Evolutionary conservation across 1,140 invertebrate genomes (phyloP).

Genomic region (honey bee (Apis mellifera)): DNA sequence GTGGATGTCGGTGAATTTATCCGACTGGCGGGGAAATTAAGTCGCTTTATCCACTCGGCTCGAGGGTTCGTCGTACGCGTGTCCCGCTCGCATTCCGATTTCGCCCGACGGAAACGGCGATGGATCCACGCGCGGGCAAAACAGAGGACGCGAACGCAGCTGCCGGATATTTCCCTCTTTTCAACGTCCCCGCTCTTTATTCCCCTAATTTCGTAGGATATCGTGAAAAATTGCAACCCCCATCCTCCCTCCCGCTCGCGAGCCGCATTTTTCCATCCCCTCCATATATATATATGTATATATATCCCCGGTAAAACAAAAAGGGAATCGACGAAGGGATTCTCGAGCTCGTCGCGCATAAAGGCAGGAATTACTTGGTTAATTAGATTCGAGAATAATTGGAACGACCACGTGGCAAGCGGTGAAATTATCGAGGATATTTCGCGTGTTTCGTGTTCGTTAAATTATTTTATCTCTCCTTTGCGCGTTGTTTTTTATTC

Average conservation of each 20-base stretch:
- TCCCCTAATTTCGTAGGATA: not conserved
- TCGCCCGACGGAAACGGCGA: not conserved
- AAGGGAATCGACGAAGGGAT: too few species aligned
- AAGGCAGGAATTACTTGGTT: not conserved
- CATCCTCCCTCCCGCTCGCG: not conserved
- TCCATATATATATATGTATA: too few species aligned
- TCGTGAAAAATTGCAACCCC: not conserved
- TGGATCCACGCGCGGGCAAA: not conserved
- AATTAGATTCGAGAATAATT: not conserved
- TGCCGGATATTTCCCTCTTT: slow-evolving; percentile 1
- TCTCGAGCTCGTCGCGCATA: too few species aligned
- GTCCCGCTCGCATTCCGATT: not conserved
- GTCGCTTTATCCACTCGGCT: not conserved
- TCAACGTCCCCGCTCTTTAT: not conserved
- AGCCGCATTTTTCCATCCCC: not conserved
- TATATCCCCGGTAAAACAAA: too few species aligned
- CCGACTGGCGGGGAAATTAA: not conserved
- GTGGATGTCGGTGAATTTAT: not conserved
- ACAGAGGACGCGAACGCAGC: slow-evolving; percentile 16
- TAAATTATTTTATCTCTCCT: too few species aligned
- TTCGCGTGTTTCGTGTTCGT: too few species aligned
- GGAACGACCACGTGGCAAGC: too few species aligned
- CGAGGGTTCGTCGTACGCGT: not conserved
- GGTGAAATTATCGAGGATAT: too few species aligned
- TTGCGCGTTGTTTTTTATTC: too few species aligned